A percentile compares a stretch with the other conserved stretches of the same genome.
These are phyloP conservation scores for Petrophora chlorosata DNA, from an alignment of 2,888 invertebrate genomes.

Conservation along the genomic window DNA sequence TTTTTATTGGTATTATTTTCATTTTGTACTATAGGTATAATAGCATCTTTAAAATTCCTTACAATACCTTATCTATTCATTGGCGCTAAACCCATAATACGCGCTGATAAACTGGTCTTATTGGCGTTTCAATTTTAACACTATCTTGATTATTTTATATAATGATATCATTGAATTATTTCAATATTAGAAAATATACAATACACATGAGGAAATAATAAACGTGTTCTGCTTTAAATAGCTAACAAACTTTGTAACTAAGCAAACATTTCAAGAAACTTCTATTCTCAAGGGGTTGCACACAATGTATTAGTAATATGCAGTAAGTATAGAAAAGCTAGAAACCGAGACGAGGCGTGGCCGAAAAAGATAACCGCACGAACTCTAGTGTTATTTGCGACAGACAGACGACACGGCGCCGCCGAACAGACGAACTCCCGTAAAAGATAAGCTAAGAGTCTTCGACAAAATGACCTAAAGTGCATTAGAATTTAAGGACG, in stretches of 20 bases:
- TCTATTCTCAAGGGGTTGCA: conserved; percentile 27
- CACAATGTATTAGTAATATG: conserved; percentile 19
- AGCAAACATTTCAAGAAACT: conserved; percentile 19
- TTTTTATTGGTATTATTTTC: no score
- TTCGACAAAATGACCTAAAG: conserved; percentile 44
- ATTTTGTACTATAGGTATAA: no score
- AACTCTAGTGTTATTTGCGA: conserved; percentile 43
- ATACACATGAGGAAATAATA: no score
- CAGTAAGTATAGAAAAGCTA: conserved; percentile 15
- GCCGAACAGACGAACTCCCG: conserved; percentile 53
- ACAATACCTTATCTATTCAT: no score
- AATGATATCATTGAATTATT: no score
- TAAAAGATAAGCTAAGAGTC: conserved; percentile 59
- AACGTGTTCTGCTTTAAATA: no score
- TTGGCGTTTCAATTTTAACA: no score
- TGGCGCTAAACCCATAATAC: no score
- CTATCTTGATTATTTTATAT: no score
- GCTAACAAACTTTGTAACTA: conserved; percentile 12
- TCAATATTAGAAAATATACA: no score
- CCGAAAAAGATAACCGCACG: conserved; percentile 39
- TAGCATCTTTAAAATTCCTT: no score
- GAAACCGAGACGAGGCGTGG: conserved; percentile 40
- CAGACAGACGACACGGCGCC: conserved; percentile 64
- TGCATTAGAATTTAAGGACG: conserved; percentile 41
- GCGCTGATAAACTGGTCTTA: no score